phyloP scores from a whole-genome alignment of 2,888 invertebrate species.

The Nephrotoma guestfalica region DNA sequence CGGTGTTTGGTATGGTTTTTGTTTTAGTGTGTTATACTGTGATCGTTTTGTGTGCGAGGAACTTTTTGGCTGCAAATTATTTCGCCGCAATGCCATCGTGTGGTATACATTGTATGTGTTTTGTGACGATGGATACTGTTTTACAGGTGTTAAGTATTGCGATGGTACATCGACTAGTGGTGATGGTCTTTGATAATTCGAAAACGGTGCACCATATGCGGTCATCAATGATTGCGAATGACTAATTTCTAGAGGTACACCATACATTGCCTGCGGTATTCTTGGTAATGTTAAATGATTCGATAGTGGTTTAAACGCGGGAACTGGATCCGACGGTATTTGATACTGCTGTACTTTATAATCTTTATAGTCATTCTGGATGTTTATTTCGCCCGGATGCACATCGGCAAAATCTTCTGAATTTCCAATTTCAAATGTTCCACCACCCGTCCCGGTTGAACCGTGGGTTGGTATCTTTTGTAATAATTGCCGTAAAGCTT shows the following conservation, averaged over 20 bases:
- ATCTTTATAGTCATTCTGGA: neutral
- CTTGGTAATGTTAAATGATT: conserved; percentile 10
- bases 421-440: neutral
- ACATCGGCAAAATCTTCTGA: neutral
- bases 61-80: neutral
- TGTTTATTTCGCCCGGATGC: neutral
- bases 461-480: conserved; percentile 19
- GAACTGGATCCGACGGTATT: conserved; percentile 13
- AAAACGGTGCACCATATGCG: conserved; percentile 20
- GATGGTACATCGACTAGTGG: conserved; percentile 6
- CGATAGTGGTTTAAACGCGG: neutral
- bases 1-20: neutral
- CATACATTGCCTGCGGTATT: conserved; percentile 16
- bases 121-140: neutral
- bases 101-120: neutral
- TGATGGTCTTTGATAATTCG: conserved; percentile 2
- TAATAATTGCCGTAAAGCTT: conserved; percentile 27
- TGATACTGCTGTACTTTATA: conserved; percentile 12
- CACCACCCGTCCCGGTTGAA: neutral
- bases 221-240: conserved; percentile 30
- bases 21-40: neutral
- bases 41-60: neutral
- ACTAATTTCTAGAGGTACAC: conserved; percentile 15
- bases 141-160: neutral
- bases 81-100: neutral